phyloP scores from a whole-genome alignment of 2,113 vertebrate genomes.

The Crocuta crocuta region DNA sequence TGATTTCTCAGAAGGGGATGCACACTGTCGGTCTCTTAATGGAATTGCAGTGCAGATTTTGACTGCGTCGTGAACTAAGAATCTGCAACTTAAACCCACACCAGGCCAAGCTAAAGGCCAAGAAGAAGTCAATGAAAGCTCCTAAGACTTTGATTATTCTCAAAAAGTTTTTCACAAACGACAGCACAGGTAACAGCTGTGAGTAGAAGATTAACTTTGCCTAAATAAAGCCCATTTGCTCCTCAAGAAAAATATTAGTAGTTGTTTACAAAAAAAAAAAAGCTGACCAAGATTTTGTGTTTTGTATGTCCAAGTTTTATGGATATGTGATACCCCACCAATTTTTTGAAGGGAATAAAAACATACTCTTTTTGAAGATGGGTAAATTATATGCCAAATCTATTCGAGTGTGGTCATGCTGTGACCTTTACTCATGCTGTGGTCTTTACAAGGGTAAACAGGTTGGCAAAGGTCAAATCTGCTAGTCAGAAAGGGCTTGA shows the following conservation, averaged over 20 bases:
- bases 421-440: background rate
- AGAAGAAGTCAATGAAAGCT: background rate
- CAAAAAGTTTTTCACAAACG: background rate
- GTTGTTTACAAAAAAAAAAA: background rate
- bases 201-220: background rate
- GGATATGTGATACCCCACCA: background rate
- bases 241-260: background rate
- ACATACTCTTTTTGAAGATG: background rate
- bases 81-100: background rate
- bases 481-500: background rate
- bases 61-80: background rate
- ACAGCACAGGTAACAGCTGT: background rate
- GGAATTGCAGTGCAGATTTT: background rate
- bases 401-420: background rate
- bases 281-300: background rate
- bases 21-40: background rate
- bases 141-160: background rate
- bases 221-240: background rate
- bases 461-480: background rate
- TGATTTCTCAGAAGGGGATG: background rate
- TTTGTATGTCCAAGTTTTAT: background rate
- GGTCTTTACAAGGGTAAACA: background rate
- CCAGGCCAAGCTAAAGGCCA: background rate
- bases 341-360: background rate
- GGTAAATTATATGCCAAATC: background rate